Base-by-base conservation (phyloP, 92 coral and sea anemone genomes). In the Porites lobata region DNA sequence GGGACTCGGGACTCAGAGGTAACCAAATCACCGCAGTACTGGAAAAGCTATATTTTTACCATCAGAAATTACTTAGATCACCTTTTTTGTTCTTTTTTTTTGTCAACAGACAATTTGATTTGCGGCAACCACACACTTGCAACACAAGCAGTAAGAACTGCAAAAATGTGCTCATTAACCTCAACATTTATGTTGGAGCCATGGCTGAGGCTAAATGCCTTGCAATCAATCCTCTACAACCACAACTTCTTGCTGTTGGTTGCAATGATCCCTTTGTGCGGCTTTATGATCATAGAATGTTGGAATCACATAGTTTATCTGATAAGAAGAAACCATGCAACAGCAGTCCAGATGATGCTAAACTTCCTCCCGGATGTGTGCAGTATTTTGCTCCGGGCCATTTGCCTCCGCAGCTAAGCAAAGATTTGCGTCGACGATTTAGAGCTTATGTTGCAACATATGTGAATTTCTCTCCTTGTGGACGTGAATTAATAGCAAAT, bases 181-280 rank as follows among this genome's bases (percentile, higher is more conserved):
- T 97, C 29, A 92, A 91, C 19, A 88, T 97, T 75, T 96, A 97
- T 76, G 96, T 96, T 61, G 94, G 96, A 13, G 93, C 96, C 70
- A 90, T 92, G 94, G 96, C 98, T 29, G 99, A 97, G 70, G 96
- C 96, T 7, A 97, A 97, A 75, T 97, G 99, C 74, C 89, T 97
- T 59, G 95, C 98, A 56, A 89, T 97, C 51, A 97, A 97, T 86
- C 97, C 99, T n/a, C 73, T 94, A 32, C 96, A 83, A 38, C 98
- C 99, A 8, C 96, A 97, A 74, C 87, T 96, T 22, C 83, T 97
- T 26, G 99, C 99, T 2, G 89, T 97, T 50, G 99, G 99, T 43
- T 97, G 99, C 73, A 97, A 95, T 82, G 99, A 97, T 70, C 99
- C 99, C 12, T 97, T 92, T 89, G 96, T 97, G 14, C 90, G 99